Conservation (phyloP, 2,888 invertebrate genomes). For the Nomada flava region DNA sequence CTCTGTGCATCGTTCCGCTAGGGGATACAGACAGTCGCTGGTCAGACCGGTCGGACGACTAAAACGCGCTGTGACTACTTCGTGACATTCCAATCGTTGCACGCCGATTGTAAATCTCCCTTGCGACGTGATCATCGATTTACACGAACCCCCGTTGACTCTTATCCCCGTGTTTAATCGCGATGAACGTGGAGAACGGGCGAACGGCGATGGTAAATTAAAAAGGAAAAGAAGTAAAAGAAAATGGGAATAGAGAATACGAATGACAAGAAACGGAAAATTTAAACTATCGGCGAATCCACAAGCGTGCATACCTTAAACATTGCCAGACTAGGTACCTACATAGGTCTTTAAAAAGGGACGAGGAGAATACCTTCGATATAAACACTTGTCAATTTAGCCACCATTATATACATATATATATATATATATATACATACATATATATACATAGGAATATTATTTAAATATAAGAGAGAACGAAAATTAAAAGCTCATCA, state of each 20-base stretch:
- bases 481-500: conserved; percentile 68
- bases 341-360: conserved; percentile 66
- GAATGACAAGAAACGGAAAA: conserved; percentile 15
- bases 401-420: conserved; percentile 73
- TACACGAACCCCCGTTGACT: conserved; percentile 41
- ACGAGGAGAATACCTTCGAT: conserved; percentile 74
- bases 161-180: conserved; percentile 46
- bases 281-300: conserved; percentile 42
- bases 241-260: conserved; percentile 1
- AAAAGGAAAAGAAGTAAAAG: background rate
- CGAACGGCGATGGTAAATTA: background rate
- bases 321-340: conserved; percentile 80
- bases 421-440: conserved; percentile 45
- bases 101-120: conserved; percentile 41
- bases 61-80: conserved; percentile 77
- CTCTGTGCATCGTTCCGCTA: conserved; percentile 19
- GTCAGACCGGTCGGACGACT: conserved; percentile 48
- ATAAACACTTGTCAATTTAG: conserved; percentile 84
- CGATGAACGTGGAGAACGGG: conserved; percentile 14
- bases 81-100: conserved; percentile 52
- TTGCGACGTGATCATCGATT: conserved; percentile 46
- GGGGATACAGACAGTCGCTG: conserved; percentile 46
- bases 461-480: conserved; percentile 65
- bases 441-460: conserved; percentile 74
- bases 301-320: conserved; percentile 72